Percentiles rank a stretch among this genome's conserved stretches.
phyloP scores from a whole-genome alignment of 2,888 invertebrate genomes.

The Nomada lathburiana region DNA sequence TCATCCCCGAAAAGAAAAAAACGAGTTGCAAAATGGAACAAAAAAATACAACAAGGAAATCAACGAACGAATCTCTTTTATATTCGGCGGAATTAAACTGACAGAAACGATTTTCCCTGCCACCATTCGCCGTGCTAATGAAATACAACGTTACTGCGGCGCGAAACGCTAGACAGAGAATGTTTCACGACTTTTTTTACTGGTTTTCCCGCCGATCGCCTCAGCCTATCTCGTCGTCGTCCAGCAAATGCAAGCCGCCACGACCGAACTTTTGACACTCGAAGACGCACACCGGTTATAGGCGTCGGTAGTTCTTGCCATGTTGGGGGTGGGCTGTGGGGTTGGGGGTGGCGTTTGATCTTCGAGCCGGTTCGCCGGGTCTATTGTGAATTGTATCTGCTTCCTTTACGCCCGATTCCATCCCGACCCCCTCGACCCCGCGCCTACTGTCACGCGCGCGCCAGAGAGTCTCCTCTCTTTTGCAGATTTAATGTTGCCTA shows the following conservation, averaged over 20 bases:
- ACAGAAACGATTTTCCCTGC: constrained; percentile 23
- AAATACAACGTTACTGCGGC: constrained; percentile 33
- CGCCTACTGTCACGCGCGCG: constrained; percentile 45
- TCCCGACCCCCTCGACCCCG: constrained; percentile 41
- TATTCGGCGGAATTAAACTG: constrained; percentile 34
- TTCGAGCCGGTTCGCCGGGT: constrained; percentile 82
- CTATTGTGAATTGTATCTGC: constrained; percentile 83
- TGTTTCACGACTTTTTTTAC: background rate
- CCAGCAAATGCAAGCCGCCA: constrained; percentile 22
- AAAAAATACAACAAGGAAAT: constrained; percentile 14
- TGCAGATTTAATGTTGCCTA: constrained; percentile 81
- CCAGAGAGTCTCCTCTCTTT: constrained; percentile 73
- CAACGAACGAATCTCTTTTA: constrained; percentile 38
- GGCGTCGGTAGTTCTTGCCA: constrained; percentile 72
- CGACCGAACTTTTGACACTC: constrained; percentile 71
- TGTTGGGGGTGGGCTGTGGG: background rate
- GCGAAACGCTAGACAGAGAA: background rate
- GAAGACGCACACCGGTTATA: constrained; percentile 72
- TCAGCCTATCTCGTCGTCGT: constrained; percentile 28
- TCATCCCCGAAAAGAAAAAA: background rate
- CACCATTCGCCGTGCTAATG: constrained; percentile 24
- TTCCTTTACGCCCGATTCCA: constrained; percentile 76
- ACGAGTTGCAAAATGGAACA: background rate
- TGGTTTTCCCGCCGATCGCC: constrained; percentile 1
- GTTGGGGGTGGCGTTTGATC: constrained; percentile 80